Conservation (phyloP, 2,797 vertebrate species). For the Lagocephalus sceleratus region DNA sequence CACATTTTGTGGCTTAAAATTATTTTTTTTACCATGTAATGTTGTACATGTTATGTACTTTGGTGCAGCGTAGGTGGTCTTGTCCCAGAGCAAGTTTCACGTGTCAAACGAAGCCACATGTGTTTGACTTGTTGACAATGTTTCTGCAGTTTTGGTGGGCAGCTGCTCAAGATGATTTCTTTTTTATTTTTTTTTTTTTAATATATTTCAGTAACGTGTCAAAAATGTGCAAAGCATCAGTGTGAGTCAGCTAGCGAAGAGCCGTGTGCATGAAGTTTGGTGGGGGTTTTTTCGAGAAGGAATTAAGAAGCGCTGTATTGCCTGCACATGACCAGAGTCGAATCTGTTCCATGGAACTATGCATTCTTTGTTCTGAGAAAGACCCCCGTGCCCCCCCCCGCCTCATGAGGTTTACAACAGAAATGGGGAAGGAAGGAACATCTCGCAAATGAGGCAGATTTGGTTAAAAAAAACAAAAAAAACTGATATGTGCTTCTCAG, state of each 20-base stretch:
- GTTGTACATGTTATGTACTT: no score
- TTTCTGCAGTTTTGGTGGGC: slow-evolving; percentile 40
- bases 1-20: not conserved
- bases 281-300: no score
- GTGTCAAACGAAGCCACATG: slow-evolving; percentile 35
- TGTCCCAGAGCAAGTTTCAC: slow-evolving; percentile 40
- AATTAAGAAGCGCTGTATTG: slow-evolving; percentile 1
- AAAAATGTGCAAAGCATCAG: not conserved
- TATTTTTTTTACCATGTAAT: slow-evolving; percentile 13
- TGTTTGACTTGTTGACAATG: slow-evolving; percentile 45
- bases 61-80: no score
- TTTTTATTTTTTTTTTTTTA: not conserved
- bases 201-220: not conserved
- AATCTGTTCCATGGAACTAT: not conserved
- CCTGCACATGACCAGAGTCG: slow-evolving; percentile 5
- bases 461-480: slow-evolving; percentile 14
- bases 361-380: slow-evolving; percentile 26
- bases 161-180: slow-evolving; percentile 16
- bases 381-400: slow-evolving; percentile 31
- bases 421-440: slow-evolving; percentile 48
- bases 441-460: no score
- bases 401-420: slow-evolving; percentile 65
- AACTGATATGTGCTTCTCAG: slow-evolving; percentile 41
- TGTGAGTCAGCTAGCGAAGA: not conserved
- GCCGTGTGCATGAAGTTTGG: not conserved